Percentiles rank a stretch among this genome's conserved stretches.
phyloP scores from a whole-genome alignment of 2,888 invertebrate genomes.

The Epirrhoe tristata region DNA sequence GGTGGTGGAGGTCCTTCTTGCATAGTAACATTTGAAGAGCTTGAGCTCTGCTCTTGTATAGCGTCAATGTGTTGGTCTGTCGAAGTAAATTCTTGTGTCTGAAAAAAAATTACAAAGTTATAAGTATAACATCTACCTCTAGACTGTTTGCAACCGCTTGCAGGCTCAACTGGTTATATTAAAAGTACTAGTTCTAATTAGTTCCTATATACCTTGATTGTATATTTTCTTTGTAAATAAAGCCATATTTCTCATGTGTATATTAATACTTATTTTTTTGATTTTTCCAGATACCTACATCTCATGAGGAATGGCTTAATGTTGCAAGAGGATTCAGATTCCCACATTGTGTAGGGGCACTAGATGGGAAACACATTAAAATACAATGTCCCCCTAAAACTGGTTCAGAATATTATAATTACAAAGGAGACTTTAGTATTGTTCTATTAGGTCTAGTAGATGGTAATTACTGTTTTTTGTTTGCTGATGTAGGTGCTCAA shows the following conservation, averaged over 20 bases:
- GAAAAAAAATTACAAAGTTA: slow-evolving; percentile 22
- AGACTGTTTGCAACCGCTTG: too few relatives aligned
- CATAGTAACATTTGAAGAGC: slow-evolving; percentile 27
- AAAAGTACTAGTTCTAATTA: too few relatives aligned
- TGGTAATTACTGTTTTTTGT: slow-evolving; percentile 1
- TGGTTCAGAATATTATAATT: slow-evolving; percentile 6
- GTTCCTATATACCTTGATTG: background rate
- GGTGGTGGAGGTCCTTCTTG: slow-evolving; percentile 25
- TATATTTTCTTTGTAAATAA: slow-evolving; percentile 15
- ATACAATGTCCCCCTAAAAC: slow-evolving; percentile 2
- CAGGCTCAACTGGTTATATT: too few relatives aligned
- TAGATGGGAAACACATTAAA: background rate
- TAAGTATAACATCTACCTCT: too few relatives aligned
- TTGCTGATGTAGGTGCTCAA: slow-evolving; percentile 2
- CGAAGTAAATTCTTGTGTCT: slow-evolving; percentile 28
- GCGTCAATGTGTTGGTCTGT: slow-evolving; percentile 29
- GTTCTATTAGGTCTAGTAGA: slow-evolving; percentile 1
- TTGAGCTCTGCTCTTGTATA: slow-evolving; percentile 25
- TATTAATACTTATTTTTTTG: slow-evolving; percentile 11
- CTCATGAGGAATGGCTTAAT: slow-evolving; percentile 1
- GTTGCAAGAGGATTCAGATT: slow-evolving; percentile 1
- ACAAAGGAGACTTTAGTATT: background rate
- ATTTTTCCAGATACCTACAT: slow-evolving; percentile 2
- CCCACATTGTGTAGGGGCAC: slow-evolving; percentile 1
- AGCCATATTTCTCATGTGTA: slow-evolving; percentile 13